Evolutionary conservation across 2,797 vertebrate species (phyloP).

Genomic region (Gymnothorax reevesii): DNA sequence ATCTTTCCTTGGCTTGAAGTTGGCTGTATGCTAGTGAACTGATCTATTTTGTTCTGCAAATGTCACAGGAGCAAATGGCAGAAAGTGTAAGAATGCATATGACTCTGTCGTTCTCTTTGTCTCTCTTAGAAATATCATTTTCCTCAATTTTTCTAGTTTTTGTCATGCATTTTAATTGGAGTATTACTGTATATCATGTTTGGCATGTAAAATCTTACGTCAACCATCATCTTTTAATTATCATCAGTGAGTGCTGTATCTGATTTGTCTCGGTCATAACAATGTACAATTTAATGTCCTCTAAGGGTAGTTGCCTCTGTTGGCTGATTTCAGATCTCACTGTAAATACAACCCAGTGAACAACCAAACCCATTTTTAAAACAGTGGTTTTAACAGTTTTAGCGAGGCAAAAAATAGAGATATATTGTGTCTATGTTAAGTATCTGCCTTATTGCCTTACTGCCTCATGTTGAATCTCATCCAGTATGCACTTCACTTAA

Average conservation of each 20-base stretch:
- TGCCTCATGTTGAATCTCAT: not conserved
- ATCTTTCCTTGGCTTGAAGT: not conserved
- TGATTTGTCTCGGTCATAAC: not conserved
- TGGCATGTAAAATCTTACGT: not conserved
- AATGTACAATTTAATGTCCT: no score
- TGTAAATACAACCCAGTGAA: not conserved
- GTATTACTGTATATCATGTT: not conserved
- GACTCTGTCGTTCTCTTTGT: not conserved
- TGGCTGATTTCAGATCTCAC: not conserved
- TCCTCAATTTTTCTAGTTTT: not conserved
- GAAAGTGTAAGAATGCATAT: not conserved
- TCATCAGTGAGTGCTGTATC: not conserved
- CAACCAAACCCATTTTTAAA: not conserved
- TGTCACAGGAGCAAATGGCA: not conserved
- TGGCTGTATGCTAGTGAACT: not conserved
- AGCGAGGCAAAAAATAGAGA: not conserved
- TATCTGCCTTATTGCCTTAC: not conserved
- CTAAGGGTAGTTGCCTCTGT: no score
- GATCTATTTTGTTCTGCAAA: not conserved
- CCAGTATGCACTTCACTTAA: not conserved
- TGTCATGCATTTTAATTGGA: not conserved
- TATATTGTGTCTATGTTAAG: not conserved
- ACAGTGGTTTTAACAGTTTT: not conserved
- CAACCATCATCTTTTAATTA: not conserved
- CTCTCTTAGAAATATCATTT: not conserved